phyloP scores from a whole-genome alignment of 2,797 vertebrate genomes.

The Platalea minor region DNA sequence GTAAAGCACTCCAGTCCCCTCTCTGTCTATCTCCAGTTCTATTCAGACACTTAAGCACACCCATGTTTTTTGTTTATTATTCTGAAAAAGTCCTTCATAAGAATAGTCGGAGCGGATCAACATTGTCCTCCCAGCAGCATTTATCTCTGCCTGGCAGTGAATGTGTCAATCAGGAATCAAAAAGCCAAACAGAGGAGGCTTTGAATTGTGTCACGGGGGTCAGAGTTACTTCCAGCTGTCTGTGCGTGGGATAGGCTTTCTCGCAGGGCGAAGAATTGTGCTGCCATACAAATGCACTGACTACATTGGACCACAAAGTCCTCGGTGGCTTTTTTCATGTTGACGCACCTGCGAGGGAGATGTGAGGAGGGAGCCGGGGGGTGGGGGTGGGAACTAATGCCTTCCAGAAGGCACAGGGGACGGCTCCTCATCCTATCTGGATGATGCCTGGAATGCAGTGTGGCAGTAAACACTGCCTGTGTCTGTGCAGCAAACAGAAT shows the following conservation, averaged over 20 bases:
- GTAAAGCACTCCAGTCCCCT: constrained; percentile 66
- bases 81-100: constrained; percentile 77
- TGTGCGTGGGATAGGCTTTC: constrained; percentile 73
- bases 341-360: constrained; percentile 73
- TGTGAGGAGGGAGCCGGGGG: background rate
- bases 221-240: constrained; percentile 80
- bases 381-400: constrained; percentile 20
- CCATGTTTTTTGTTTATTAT: constrained; percentile 75
- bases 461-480: background rate
- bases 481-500: background rate
- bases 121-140: constrained; percentile 76
- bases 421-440: background rate
- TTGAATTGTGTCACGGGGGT: constrained; percentile 79
- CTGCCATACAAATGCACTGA: constrained; percentile 70
- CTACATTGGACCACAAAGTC: constrained; percentile 57
- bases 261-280: constrained; percentile 68
- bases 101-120: constrained; percentile 77
- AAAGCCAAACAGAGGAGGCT: constrained; percentile 82
- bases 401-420: constrained; percentile 44
- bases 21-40: constrained; percentile 71
- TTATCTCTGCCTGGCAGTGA: constrained; percentile 75
- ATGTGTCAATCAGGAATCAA: constrained; percentile 84
- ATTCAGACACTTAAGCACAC: constrained; percentile 76
- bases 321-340: constrained; percentile 47
- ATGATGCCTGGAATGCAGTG: background rate